These are phyloP conservation scores for Cromileptes altivelis DNA, from an alignment of 2,113 vertebrate species.

Conservation along the genomic window DNA sequence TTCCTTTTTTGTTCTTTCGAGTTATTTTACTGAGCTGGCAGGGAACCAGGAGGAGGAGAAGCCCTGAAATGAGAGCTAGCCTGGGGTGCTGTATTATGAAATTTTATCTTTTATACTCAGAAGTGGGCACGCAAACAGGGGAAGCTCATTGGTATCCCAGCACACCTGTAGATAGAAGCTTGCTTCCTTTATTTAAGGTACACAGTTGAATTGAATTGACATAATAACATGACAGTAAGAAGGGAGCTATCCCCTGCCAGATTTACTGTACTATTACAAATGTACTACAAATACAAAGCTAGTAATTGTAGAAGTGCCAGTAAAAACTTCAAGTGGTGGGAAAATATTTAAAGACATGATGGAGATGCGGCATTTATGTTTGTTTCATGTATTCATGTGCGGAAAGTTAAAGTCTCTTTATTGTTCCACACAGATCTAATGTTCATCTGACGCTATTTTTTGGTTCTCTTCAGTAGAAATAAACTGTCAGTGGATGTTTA, in stretches of 20 bases:
- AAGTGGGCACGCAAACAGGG: not conserved
- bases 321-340: not conserved
- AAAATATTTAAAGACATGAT: not conserved
- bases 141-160: not conserved
- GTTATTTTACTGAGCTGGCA: constrained; percentile 26
- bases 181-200: not conserved
- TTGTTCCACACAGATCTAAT: not conserved
- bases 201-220: constrained; percentile 15
- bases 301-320: not conserved
- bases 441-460: no score
- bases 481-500: no score
- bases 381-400: not conserved
- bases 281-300: not conserved
- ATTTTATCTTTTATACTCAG: not conserved
- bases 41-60: not conserved
- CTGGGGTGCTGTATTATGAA: constrained; percentile 10
- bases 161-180: constrained; percentile 25
- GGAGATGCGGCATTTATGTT: not conserved
- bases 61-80: constrained; percentile 13
- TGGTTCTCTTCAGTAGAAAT: no score
- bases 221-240: not conserved
- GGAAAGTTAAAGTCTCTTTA: not conserved
- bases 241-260: not conserved
- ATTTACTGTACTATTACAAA: not conserved
- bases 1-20: constrained; percentile 22